phyloP scores from a whole-genome alignment of 2,888 invertebrate species.

The Caenorhabditis becei region DNA sequence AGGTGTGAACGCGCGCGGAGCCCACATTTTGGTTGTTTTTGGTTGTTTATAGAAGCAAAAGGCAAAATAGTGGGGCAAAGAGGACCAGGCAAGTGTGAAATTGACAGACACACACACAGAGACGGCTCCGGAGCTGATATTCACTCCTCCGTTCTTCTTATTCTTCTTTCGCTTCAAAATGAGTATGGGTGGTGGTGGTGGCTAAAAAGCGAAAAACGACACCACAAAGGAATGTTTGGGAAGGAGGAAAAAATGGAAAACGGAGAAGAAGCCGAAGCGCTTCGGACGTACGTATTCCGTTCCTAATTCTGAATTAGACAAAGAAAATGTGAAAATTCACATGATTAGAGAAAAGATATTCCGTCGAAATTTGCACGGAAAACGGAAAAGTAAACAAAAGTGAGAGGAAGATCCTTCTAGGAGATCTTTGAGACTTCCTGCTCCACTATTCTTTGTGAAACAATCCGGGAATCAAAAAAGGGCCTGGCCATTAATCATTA shows the following conservation, averaged over 20 bases:
- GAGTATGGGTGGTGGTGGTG: conserved; percentile 42
- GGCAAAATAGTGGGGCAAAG: conserved; percentile 55
- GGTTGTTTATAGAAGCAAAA: conserved; percentile 59
- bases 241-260: conserved; percentile 20
- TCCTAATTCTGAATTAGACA: conserved; percentile 53
- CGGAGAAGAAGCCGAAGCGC: conserved; percentile 10
- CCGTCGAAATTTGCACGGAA: conserved; percentile 22
- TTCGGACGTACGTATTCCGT: conserved; percentile 42
- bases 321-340: conserved; percentile 59
- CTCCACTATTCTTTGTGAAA: conserved; percentile 9
- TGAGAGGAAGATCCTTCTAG: conserved; percentile 2
- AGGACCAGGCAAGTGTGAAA: conserved; percentile 59
- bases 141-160: conserved; percentile 46
- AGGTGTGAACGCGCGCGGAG: conserved; percentile 36
- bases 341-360: conserved; percentile 50
- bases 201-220: conserved; percentile 53
- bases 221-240: conserved; percentile 54
- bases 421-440: conserved; percentile 17
- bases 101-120: conserved; percentile 49
- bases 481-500: neutral
- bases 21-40: conserved; percentile 44
- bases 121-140: conserved; percentile 45
- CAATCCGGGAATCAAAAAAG: neutral
- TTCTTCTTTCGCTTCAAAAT: conserved; percentile 40
- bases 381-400: conserved; percentile 40